These are phyloP conservation scores for Helicoverpa zea DNA, from an alignment of 1,140 invertebrate species.

Conservation along the genomic window DNA sequence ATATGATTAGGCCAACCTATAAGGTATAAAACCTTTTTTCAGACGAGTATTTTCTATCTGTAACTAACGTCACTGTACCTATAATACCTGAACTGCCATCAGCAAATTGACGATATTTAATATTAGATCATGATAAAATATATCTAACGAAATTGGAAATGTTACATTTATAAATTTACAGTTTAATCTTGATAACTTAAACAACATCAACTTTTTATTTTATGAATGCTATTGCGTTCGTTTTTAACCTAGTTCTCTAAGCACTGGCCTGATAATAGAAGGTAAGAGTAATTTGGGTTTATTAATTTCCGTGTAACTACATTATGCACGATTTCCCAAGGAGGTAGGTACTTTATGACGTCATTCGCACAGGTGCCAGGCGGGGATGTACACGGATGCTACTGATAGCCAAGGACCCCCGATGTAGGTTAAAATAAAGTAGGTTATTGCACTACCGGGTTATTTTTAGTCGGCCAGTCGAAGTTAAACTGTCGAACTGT, in stretches of 20 bases:
- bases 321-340: conserved; percentile 70
- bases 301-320: conserved; percentile 79
- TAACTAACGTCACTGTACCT: not conserved
- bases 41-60: not conserved
- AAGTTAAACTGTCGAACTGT: conserved; percentile 59
- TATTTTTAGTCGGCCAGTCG: conserved; percentile 79
- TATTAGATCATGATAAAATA: conserved; percentile 22
- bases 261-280: conserved; percentile 63
- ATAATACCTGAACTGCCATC: not conserved
- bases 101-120: conserved; percentile 7
- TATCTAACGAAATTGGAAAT: conserved; percentile 39
- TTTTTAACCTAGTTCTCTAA: conserved; percentile 72
- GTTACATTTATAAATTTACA: conserved; percentile 67
- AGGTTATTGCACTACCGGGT: conserved; percentile 84
- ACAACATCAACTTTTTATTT: conserved; percentile 31
- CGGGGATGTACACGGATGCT: conserved; percentile 77
- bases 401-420: conserved; percentile 77
- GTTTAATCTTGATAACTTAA: conserved; percentile 45
- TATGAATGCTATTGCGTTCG: conserved; percentile 62
- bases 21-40: not conserved
- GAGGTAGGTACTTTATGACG: conserved; percentile 73
- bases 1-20: not conserved
- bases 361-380: conserved; percentile 82
- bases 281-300: conserved; percentile 78
- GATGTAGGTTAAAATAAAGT: conserved; percentile 86